phyloP scores from a whole-genome alignment of 2,888 invertebrate genomes.

The Zaprionus bogoriensis region DNA sequence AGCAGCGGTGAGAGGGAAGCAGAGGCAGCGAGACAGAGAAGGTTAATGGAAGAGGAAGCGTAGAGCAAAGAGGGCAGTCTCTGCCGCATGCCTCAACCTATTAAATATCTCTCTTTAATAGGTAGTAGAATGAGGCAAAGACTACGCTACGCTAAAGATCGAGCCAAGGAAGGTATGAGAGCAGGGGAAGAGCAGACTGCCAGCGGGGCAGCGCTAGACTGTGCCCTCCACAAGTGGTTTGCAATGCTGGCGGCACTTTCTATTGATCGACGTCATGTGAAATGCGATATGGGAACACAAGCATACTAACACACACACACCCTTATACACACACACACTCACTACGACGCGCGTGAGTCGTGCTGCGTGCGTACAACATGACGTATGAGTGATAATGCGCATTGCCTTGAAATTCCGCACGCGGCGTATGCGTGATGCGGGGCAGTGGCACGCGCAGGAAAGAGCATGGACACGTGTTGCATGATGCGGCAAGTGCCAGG shows the following conservation, averaged over 20 bases:
- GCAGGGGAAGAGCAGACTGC: neutral
- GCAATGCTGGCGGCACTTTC: slow-evolving; percentile 46
- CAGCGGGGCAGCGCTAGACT: neutral
- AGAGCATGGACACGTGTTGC: slow-evolving; percentile 2
- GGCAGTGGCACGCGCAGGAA: slow-evolving; percentile 35
- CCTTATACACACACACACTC: too few relatives aligned
- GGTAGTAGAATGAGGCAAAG: too few relatives aligned
- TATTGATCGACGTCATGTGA: slow-evolving; percentile 61
- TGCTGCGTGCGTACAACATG: slow-evolving; percentile 52
- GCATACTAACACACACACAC: neutral
- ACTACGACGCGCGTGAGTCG: too few relatives aligned
- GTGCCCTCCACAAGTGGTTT: slow-evolving; percentile 52
- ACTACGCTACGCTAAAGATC: too few relatives aligned
- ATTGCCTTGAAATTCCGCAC: slow-evolving; percentile 57
- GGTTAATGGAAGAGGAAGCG: too few relatives aligned
- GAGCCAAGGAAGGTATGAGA: too few relatives aligned
- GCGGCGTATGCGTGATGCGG: slow-evolving; percentile 54
- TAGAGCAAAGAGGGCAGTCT: neutral
- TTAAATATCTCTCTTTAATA: too few relatives aligned
- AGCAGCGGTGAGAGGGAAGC: neutral
- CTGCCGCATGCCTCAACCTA: too few relatives aligned
- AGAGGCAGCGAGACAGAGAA: neutral
- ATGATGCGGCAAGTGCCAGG: neutral
- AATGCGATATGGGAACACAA: slow-evolving; percentile 63
- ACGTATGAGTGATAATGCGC: slow-evolving; percentile 65